Conservation (phyloP, 2,797 vertebrate genomes). For the Allobates femoralis region DNA sequence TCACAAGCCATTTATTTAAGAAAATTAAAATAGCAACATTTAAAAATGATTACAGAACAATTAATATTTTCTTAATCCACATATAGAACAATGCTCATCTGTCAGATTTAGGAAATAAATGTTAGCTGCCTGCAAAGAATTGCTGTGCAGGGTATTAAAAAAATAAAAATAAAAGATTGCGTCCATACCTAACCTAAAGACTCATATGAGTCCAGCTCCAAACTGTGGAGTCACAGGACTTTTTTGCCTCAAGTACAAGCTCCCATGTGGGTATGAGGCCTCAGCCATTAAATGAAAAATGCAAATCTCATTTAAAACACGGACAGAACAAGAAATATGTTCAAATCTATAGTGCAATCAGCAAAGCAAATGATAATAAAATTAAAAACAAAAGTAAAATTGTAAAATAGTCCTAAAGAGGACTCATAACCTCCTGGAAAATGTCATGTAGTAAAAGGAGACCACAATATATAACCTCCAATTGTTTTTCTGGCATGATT, state of each 20-base stretch:
- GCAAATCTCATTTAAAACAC: conserved; percentile 20
- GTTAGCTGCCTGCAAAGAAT: conserved; percentile 5
- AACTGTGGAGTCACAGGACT: background rate
- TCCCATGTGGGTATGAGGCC: background rate
- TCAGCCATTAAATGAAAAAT: background rate
- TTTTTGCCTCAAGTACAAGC: background rate
- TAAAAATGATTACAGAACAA: conserved; percentile 22
- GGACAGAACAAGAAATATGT: background rate
- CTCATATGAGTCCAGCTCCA: background rate
- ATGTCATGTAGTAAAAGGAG: too few relatives aligned
- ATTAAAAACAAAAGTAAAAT: background rate
- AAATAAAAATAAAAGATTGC: background rate
- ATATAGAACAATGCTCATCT: background rate
- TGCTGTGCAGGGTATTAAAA: background rate
- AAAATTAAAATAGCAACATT: conserved; percentile 7
- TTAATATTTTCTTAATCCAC: background rate
- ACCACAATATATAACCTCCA: too few relatives aligned
- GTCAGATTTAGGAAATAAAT: background rate
- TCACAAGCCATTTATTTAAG: conserved; percentile 19
- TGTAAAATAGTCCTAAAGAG: background rate
- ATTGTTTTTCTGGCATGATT: too few relatives aligned
- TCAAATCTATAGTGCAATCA: conserved; percentile 3
- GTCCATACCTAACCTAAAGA: too few relatives aligned
- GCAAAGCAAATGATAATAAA: background rate
- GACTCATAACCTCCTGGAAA: too few relatives aligned